These are phyloP conservation scores for Petrosia ficiformis DNA, from an alignment of 37 sponge, comb jelly and placozoan species.

Conservation along the genomic window DNA sequence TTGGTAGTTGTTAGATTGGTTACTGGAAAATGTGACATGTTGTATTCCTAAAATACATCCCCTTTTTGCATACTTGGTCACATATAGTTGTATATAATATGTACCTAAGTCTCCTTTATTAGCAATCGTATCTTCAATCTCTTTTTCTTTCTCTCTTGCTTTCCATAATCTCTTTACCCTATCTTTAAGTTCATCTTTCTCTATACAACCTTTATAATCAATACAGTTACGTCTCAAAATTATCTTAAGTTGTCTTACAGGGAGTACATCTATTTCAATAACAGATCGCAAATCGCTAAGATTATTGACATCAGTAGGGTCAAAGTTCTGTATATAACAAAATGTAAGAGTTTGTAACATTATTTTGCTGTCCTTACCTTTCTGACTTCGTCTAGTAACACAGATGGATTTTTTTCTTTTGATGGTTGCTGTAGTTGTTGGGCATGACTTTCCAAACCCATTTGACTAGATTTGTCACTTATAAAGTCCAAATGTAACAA, in stretches of 20 bases:
- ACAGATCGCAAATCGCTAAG: slow-evolving; percentile 37
- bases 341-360: background rate
- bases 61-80: too few species aligned
- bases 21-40: too few species aligned
- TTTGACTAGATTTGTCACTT: too few species aligned
- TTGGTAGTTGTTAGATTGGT: too few species aligned
- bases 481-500: too few species aligned
- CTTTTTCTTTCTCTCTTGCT: slow-evolving; percentile 46
- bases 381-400: too few species aligned
- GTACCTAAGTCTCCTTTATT: background rate
- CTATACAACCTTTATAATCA: slow-evolving; percentile 85
- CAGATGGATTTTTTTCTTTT: too few species aligned
- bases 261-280: slow-evolving; percentile 36
- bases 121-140: background rate
- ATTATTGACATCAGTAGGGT: slow-evolving; percentile 12
- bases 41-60: too few species aligned
- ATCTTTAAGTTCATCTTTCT: slow-evolving; percentile 74
- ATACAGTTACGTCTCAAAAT: slow-evolving; percentile 84
- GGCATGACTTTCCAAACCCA: too few species aligned
- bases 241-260: slow-evolving; percentile 73
- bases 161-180: slow-evolving; percentile 54
- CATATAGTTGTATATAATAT: too few species aligned
- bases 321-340: slow-evolving; percentile 25
- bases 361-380: too few species aligned
- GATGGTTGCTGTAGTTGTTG: too few species aligned